Percentiles rank a stretch among this genome's conserved stretches.
Evolutionary conservation across 2,888 invertebrate genomes (phyloP).

Genomic region (Hoplodrina blanda): DNA sequence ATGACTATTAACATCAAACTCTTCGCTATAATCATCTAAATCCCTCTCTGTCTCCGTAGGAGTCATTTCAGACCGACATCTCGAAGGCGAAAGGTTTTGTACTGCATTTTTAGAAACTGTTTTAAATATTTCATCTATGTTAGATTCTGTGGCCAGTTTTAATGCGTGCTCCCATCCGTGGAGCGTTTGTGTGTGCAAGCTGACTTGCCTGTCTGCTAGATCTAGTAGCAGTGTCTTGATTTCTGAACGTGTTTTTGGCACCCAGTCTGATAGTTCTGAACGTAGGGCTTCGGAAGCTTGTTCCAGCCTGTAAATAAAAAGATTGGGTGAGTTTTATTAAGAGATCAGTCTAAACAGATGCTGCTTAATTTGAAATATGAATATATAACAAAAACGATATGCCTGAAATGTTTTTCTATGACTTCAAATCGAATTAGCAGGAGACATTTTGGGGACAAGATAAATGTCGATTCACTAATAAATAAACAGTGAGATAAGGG

Average conservation of each 20-base stretch:
- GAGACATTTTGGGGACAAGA: too few species aligned
- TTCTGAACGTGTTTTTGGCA: slow-evolving; percentile 80
- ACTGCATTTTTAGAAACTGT: slow-evolving; percentile 85
- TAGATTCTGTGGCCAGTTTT: slow-evolving; percentile 75
- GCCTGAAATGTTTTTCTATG: too few species aligned
- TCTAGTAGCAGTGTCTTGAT: slow-evolving; percentile 79
- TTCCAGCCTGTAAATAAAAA: slow-evolving; percentile 74
- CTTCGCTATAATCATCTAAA: slow-evolving; percentile 75
- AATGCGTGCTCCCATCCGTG: slow-evolving; percentile 82
- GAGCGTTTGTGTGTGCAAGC: slow-evolving; percentile 75
- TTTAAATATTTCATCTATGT: slow-evolving; percentile 79
- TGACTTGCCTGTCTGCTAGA: slow-evolving; percentile 79
- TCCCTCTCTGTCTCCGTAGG: slow-evolving; percentile 77
- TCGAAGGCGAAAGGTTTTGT: slow-evolving; percentile 81
- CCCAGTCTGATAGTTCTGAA: slow-evolving; percentile 84
- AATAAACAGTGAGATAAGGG: too few species aligned
- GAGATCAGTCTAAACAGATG: too few species aligned
- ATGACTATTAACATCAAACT: slow-evolving; percentile 56
- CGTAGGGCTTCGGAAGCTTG: slow-evolving; percentile 85
- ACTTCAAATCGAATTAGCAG: too few species aligned
- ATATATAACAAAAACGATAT: too few species aligned
- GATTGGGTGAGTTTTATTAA: neutral
- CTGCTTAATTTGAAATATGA: too few species aligned
- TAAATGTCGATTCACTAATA: too few species aligned
- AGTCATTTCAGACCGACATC: slow-evolving; percentile 70